Conservation (phyloP, 2,113 vertebrate genomes). For the Pungitius pungitius region DNA sequence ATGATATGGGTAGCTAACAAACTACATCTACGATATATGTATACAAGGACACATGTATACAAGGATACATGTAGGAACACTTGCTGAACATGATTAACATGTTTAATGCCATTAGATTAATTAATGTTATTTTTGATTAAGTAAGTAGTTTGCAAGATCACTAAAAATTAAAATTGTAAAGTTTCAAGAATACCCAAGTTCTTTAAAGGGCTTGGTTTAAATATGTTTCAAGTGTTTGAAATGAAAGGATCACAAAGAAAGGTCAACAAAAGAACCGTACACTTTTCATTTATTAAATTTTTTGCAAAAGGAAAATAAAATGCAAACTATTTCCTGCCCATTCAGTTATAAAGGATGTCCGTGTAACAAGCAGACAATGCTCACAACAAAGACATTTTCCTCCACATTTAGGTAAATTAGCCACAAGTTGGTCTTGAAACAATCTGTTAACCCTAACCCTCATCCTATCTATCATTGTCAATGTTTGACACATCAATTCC, state of each 20-base stretch:
- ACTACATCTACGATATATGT: constrained; percentile 29
- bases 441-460: constrained; percentile 47
- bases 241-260: neutral
- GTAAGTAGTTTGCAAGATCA: neutral
- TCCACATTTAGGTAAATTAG: constrained; percentile 15
- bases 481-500: constrained; percentile 20
- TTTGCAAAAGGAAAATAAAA: neutral
- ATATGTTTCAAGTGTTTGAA: neutral
- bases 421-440: constrained; percentile 45
- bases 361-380: neutral
- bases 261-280: too few relatives aligned
- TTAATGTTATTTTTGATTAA: neutral
- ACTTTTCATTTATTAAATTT: neutral
- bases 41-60: neutral
- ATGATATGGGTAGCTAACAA: constrained; percentile 41
- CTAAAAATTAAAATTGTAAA: neutral
- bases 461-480: constrained; percentile 62
- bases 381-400: neutral
- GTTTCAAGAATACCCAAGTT: neutral
- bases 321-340: neutral
- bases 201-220: neutral
- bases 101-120: neutral
- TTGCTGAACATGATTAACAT: neutral
- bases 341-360: neutral
- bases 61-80: constrained; percentile 12